Percentiles rank a stretch among this genome's conserved stretches.
Conservation (phyloP, 2,113 vertebrate species). For the Psittacula cyanocephala region DNA sequence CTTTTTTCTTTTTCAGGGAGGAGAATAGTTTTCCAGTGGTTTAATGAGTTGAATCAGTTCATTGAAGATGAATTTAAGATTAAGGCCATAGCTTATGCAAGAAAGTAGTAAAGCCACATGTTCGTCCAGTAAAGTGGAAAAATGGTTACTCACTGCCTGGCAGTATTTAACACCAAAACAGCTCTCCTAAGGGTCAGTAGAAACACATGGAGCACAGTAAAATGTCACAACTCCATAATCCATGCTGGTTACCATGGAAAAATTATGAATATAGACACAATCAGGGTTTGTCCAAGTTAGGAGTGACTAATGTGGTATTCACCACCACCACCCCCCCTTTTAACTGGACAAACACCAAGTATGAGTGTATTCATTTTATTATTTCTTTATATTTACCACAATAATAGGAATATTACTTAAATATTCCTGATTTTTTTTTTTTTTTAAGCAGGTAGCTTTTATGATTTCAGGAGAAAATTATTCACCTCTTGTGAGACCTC, state of each 20-base stretch:
- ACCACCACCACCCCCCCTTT: not conserved
- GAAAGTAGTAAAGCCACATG: not conserved
- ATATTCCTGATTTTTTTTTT: not conserved
- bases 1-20: not conserved
- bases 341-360: slow-evolving; percentile 20
- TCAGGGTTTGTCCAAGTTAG: not conserved
- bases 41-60: not conserved
- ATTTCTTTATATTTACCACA: not conserved
- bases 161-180: slow-evolving; percentile 1
- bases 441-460: not conserved
- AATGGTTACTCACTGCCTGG: not conserved
- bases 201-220: not conserved
- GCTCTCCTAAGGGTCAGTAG: not conserved
- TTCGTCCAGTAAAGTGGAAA: not conserved
- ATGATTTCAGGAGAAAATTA: not conserved
- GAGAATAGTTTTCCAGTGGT: not conserved
- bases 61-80: not conserved
- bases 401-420: not conserved
- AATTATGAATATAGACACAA: slow-evolving; percentile 34
- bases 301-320: slow-evolving; percentile 37
- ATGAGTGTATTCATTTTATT: not conserved
- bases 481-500: not conserved
- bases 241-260: slow-evolving; percentile 26
- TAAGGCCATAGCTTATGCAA: not conserved
- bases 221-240: not conserved